Conservation (phyloP, 2,113 vertebrate genomes). For the Ranitomeya variabilis region DNA sequence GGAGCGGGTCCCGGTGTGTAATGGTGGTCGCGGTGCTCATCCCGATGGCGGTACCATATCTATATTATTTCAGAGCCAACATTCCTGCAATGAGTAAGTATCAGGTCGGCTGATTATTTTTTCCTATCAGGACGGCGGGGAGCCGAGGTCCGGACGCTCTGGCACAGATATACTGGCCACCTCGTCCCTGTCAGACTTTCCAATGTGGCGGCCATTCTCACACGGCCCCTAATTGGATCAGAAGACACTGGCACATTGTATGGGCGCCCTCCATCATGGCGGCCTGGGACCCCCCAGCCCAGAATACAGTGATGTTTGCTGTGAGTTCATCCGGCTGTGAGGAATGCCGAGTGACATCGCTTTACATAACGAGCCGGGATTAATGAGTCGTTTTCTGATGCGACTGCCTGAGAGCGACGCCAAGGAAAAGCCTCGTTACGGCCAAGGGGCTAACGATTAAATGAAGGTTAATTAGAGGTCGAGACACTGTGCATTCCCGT, state of each 20-base stretch:
- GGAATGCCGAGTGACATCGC: conserved; percentile 29
- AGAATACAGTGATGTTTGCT: neutral
- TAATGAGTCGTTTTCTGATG: conserved; percentile 32
- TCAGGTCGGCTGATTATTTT: too few relatives aligned
- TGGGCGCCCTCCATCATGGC: neutral
- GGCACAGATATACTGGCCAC: neutral
- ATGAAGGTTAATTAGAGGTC: conserved; percentile 45
- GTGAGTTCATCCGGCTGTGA: conserved; percentile 6
- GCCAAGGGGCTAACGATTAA: conserved; percentile 6
- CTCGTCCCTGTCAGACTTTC: neutral
- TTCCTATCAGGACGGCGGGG: neutral
- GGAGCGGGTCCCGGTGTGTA: neutral
- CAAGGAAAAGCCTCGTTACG: neutral
- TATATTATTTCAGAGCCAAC: neutral
- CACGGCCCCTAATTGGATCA: neutral
- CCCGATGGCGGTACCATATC: neutral
- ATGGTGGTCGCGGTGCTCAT: neutral
- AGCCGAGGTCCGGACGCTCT: neutral
- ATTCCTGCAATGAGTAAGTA: neutral
- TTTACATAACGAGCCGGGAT: conserved; percentile 7
- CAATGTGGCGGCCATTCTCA: neutral
- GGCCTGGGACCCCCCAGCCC: neutral
- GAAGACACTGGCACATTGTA: conserved; percentile 11
- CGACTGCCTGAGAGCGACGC: neutral
- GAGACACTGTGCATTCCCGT: neutral